Evolutionary conservation across 2,888 invertebrate genomes (phyloP).

Genomic region (Marronus borbonicus): DNA sequence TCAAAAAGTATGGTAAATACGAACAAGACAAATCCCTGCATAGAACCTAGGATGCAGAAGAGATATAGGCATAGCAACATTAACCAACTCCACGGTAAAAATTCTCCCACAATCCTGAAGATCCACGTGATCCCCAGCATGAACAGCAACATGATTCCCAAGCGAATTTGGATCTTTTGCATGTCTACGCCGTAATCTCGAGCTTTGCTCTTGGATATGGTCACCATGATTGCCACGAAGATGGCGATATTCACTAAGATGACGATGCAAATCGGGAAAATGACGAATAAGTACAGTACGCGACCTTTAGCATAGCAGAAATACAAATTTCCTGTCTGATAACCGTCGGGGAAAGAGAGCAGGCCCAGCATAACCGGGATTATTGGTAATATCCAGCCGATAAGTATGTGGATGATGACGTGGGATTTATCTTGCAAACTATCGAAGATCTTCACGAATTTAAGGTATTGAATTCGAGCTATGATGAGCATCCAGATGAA

Average conservation of each 20-base stretch:
- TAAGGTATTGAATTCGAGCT: conserved; percentile 32
- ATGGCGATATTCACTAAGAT: conserved; percentile 30
- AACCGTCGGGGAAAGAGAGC: conserved; percentile 37
- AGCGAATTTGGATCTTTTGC: conserved; percentile 21
- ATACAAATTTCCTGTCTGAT: conserved; percentile 33
- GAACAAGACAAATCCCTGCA: conserved; percentile 42
- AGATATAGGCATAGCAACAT: conserved; percentile 19
- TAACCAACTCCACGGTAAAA: conserved; percentile 32
- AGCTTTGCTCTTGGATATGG: conserved; percentile 15
- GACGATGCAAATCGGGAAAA: conserved; percentile 28
- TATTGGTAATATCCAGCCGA: conserved; percentile 20
- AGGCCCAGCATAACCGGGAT: background rate
- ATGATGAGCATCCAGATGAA: conserved; percentile 42
- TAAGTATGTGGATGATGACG: conserved; percentile 11
- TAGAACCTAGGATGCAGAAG: conserved; percentile 36
- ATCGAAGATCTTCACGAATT: conserved; percentile 40
- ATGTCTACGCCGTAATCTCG: conserved; percentile 29
- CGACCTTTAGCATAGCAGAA: conserved; percentile 43
- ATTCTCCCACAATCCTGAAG: conserved; percentile 37
- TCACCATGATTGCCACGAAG: conserved; percentile 37
- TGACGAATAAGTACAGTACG: conserved; percentile 26
- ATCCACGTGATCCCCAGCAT: conserved; percentile 49
- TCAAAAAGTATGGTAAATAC: conserved; percentile 31
- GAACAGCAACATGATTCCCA: conserved; percentile 41
- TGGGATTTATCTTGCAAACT: conserved; percentile 26